These are phyloP conservation scores for Aptenodytes patagonicus DNA, from an alignment of 2,113 vertebrate genomes.

Conservation along the genomic window DNA sequence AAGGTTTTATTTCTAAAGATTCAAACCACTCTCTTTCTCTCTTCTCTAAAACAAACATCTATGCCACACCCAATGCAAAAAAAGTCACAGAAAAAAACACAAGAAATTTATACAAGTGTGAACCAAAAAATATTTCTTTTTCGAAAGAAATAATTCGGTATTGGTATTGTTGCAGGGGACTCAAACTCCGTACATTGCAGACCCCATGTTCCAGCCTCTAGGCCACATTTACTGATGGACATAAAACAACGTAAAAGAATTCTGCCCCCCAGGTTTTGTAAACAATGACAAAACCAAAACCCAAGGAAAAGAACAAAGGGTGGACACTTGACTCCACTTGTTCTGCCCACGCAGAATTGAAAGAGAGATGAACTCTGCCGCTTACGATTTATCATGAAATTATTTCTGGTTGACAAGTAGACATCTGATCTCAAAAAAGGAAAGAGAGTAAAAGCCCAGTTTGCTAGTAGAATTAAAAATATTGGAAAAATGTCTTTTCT, in stretches of 20 bases:
- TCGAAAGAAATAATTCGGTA: background rate
- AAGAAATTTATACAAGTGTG: background rate
- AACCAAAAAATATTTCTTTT: background rate
- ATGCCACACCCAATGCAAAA: background rate
- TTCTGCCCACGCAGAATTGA: background rate
- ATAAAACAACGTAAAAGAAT: background rate
- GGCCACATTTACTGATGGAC: background rate
- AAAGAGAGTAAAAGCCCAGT: background rate
- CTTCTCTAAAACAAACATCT: background rate
- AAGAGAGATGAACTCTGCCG: background rate
- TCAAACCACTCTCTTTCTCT: background rate
- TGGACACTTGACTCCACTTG: background rate
- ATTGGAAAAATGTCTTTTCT: background rate
- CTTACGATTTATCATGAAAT: background rate
- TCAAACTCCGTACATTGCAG: background rate
- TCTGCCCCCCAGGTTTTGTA: rapidly evolving
- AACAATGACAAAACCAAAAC: background rate
- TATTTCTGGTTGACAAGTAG: background rate
- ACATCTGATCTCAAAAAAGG: background rate
- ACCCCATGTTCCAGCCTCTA: background rate
- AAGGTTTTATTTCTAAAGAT: background rate
- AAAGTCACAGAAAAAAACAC: background rate
- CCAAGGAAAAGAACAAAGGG: background rate
- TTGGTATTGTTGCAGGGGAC: background rate
- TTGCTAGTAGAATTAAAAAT: background rate